Evolutionary conservation across 2,888 invertebrate genomes (phyloP).

Genomic region (Xylophagus ater): DNA sequence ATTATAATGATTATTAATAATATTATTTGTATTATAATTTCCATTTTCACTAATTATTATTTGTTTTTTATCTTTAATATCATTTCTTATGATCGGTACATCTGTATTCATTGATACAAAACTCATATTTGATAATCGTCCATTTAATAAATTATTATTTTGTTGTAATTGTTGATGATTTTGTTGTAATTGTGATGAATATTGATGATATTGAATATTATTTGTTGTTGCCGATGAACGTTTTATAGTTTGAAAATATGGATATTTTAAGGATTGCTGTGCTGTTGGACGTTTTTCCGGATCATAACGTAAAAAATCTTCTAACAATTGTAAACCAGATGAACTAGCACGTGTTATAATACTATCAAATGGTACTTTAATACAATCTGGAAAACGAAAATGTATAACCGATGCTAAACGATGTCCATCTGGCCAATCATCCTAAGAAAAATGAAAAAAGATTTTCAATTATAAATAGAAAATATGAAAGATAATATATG

Average conservation of each 20-base stretch:
- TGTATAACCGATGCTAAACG: conserved; percentile 87
- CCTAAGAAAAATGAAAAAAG: conserved; percentile 38
- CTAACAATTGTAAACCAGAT: conserved; percentile 72
- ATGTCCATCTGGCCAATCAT: conserved; percentile 92
- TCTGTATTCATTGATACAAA: conserved; percentile 15
- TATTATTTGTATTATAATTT: conserved; percentile 4
- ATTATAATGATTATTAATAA: neutral
- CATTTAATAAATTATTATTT: conserved; percentile 7
- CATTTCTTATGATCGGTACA: conserved; percentile 9
- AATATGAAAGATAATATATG: no score
- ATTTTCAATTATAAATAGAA: no score
- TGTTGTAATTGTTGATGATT: neutral
- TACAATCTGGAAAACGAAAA: conserved; percentile 88
- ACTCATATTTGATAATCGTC: conserved; percentile 16
- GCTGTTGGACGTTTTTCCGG: conserved; percentile 87
- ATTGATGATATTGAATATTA: conserved; percentile 11
- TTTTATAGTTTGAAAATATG: conserved; percentile 37
- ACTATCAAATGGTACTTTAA: conserved; percentile 65
- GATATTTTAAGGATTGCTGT: conserved; percentile 69
- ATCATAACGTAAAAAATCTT: conserved; percentile 83
- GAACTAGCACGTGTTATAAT: conserved; percentile 73
- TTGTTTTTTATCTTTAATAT: conserved; percentile 6
- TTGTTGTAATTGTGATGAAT: conserved; percentile 5
- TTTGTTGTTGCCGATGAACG: conserved; percentile 29
- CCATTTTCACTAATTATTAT: conserved; percentile 1